Evolutionary conservation across 2,797 vertebrate species (phyloP).

Genomic region (Heliangelus exortis): DNA sequence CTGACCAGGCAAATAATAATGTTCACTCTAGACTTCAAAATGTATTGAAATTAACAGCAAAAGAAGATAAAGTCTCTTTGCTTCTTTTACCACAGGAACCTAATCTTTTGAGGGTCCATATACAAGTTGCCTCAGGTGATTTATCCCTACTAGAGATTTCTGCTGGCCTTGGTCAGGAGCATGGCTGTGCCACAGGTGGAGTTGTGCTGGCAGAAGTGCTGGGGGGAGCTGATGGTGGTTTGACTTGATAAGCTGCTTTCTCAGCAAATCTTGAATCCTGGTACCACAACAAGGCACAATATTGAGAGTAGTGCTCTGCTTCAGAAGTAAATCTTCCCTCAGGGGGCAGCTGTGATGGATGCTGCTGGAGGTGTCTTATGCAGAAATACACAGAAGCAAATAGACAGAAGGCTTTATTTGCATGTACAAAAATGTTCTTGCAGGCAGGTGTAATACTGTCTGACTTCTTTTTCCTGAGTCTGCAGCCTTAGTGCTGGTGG

Average conservation of each 20-base stretch:
- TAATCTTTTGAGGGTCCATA: neutral
- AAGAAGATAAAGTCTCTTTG: neutral
- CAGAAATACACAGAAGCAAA: neutral
- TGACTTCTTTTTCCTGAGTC: too few species aligned
- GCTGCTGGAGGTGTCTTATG: neutral
- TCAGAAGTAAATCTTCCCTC: neutral
- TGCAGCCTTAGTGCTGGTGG: neutral
- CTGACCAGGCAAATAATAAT: neutral
- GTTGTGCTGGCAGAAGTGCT: neutral
- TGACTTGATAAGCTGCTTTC: neutral
- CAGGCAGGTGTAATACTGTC: accelerated
- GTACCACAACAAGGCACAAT: accelerated
- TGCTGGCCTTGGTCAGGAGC: neutral
- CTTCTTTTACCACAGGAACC: neutral
- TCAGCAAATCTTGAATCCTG: accelerated
- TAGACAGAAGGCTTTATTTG: neutral
- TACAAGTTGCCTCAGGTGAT: neutral
- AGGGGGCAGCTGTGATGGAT: neutral
- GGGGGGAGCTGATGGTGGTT: neutral
- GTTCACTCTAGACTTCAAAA: neutral
- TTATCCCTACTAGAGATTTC: neutral
- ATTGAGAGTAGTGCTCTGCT: accelerated
- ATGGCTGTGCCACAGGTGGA: accelerated
- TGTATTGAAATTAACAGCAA: neutral
- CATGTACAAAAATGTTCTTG: neutral